Conservation (phyloP, 2,797 vertebrate genomes). For the Lepilemur ruficaudatus region DNA sequence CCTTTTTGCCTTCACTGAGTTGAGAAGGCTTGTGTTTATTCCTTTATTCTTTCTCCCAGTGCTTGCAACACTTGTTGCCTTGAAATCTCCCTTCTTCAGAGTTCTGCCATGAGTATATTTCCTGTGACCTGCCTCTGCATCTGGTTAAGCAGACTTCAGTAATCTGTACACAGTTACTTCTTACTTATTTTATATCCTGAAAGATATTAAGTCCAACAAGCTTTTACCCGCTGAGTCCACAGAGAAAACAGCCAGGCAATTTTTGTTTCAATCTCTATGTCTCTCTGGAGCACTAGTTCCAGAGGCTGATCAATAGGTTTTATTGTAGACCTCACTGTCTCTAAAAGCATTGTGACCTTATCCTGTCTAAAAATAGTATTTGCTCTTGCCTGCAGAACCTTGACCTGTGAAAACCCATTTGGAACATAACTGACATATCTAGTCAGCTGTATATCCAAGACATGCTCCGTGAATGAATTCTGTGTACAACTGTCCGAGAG, state of each 20-base stretch:
- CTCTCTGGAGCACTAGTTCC: conserved; percentile 87
- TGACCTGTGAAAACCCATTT: conserved; percentile 91
- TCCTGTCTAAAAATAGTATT: conserved; percentile 89
- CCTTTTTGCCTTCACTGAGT: not conserved
- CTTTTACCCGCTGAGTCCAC: conserved; percentile 82
- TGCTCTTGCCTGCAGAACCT: conserved; percentile 88
- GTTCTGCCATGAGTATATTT: not conserved
- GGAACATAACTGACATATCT: conserved; percentile 88
- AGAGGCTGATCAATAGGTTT: conserved; percentile 91
- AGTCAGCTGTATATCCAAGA: conserved; percentile 87
- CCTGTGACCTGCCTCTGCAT: conserved; percentile 52
- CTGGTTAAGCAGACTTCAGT: conserved; percentile 78
- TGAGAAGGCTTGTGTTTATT: not conserved
- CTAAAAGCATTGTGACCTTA: conserved; percentile 90
- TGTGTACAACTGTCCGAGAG: conserved; percentile 48
- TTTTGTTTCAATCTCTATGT: conserved; percentile 88
- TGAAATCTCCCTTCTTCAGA: not conserved
- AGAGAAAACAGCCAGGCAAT: conserved; percentile 84
- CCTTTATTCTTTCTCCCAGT: not conserved
- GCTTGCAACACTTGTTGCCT: not conserved
- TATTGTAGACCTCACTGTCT: conserved; percentile 90
- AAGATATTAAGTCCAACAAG: conserved; percentile 84
- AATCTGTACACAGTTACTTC: conserved; percentile 72
- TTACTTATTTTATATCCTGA: conserved; percentile 82
- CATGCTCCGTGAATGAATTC: conserved; percentile 78